Base-by-base conservation (phyloP, 2,113 vertebrate species). In the Chloroceryle aenea region DNA sequence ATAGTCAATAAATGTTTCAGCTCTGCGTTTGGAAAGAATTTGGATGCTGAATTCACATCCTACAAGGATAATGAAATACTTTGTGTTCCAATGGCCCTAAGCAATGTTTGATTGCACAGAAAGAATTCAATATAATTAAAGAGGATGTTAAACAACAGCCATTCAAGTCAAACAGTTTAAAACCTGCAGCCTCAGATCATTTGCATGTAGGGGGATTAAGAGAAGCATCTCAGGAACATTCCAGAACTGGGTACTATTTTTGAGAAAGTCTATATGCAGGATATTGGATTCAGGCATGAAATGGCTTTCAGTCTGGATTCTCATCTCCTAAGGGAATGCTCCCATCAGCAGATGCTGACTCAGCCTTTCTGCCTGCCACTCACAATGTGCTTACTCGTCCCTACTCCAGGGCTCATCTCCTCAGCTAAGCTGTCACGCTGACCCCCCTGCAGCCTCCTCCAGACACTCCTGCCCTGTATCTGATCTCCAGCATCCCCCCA, bases 111-210 rank as follows among this genome's bases (percentile, higher is more conserved):
- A 95, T 63, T 92, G 76, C 91, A 88, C 55, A 74, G 88, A 80
- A 29, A 5, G 79, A 80, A 86, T 86, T 90, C 90, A 84, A 71
- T 81, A 73, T 87, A 85, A 97, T 96, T 95, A 93, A 97, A 90
- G 76, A 86, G 88, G 72, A 88, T 94, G 95, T 95, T 97, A 95
- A 96, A 97, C 94, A 95, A 88, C 83, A 90, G 68, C 72, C 69
- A 81, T 43, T 94, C 68, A 55, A 93, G 72, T 93, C 63, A 84
- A 97, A 95, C 76, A 63, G 32, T 93, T 88, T 45, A 62, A 92
- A 79, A 76, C 72, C 59, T 36, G 36, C 53, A 92, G 81, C 66
- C 82, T 38, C 62, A 30, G n/a, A 69, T 71, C 76, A 67, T 63
- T 75, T 86, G 59, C 42, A 34, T 38, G 42, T 7, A 71, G 21